A percentile compares a stretch with the other conserved stretches of the same genome.
Evolutionary conservation across 2,113 vertebrate species (phyloP).

Genomic region (Oreochromis niloticus): DNA sequence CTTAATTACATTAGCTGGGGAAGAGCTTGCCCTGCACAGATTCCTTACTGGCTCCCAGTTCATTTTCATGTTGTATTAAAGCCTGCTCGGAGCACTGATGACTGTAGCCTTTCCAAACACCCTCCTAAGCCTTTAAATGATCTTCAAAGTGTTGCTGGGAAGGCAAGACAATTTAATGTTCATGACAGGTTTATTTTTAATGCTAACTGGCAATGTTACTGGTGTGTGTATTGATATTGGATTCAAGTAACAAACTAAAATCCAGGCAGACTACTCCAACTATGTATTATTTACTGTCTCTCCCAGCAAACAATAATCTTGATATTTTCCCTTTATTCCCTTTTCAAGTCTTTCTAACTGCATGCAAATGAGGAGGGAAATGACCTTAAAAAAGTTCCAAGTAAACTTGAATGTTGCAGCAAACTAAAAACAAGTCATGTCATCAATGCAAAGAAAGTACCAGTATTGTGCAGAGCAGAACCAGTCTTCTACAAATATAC

Average conservation of each 20-base stretch:
- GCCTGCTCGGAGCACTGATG: not conserved
- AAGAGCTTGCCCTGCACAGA: not conserved
- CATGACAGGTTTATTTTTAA: not conserved
- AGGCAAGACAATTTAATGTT: not conserved
- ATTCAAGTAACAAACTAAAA: not conserved
- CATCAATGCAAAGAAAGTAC: not conserved
- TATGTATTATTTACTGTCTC: not conserved
- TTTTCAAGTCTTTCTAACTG: not conserved
- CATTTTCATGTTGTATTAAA: not conserved
- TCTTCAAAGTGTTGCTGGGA: not conserved
- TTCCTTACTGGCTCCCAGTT: not conserved
- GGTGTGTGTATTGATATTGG: not conserved
- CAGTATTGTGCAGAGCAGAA: not conserved
- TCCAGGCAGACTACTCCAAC: not conserved
- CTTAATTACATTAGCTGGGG: not conserved
- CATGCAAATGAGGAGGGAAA: not conserved
- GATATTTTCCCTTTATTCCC: not conserved
- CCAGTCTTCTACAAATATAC: not conserved
- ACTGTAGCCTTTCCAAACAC: not conserved
- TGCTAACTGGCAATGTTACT: not conserved
- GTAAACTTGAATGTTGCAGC: not conserved
- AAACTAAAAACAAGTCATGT: not conserved
- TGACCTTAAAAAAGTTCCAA: not conserved
- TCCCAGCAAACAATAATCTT: not conserved
- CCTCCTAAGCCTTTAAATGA: not conserved